These are phyloP conservation scores for Hypotaenidia okinawae DNA, from an alignment of 2,797 vertebrate genomes.

Conservation along the genomic window DNA sequence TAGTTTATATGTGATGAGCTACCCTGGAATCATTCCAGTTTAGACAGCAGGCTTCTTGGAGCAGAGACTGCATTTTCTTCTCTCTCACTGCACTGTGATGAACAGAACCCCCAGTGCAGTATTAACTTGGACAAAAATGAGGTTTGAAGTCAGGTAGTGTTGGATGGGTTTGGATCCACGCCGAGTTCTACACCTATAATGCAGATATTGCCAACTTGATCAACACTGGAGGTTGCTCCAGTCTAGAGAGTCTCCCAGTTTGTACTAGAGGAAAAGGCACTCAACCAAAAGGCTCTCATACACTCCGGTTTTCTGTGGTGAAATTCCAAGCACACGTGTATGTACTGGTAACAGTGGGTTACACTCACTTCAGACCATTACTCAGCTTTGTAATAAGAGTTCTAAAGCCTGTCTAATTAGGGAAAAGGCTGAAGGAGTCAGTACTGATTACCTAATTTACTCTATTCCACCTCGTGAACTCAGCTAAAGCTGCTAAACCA, in stretches of 20 bases:
- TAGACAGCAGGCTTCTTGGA: background rate
- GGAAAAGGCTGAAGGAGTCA: background rate
- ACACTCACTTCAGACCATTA: background rate
- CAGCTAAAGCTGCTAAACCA: background rate
- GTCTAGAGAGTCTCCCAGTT: background rate
- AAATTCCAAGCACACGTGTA: background rate
- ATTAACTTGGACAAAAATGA: background rate
- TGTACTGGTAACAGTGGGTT: background rate
- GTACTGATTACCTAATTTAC: background rate
- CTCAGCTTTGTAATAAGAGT: background rate
- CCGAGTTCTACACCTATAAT: background rate
- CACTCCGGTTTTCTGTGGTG: background rate
- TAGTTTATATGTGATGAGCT: background rate
- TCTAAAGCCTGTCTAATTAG: background rate
- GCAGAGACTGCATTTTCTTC: background rate
- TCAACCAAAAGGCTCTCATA: background rate
- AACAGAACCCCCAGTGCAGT: background rate
- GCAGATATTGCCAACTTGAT: background rate
- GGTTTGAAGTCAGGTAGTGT: background rate
- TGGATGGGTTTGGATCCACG: background rate
- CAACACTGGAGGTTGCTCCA: background rate
- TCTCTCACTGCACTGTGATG: background rate
- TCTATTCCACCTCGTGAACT: background rate
- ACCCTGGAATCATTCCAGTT: background rate
- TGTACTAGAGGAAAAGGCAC: background rate